Evolutionary conservation across 2,888 invertebrate genomes (phyloP), one percentile per base, ranked within the genome.

Genomic region (Prenolepis imparis): DNA sequence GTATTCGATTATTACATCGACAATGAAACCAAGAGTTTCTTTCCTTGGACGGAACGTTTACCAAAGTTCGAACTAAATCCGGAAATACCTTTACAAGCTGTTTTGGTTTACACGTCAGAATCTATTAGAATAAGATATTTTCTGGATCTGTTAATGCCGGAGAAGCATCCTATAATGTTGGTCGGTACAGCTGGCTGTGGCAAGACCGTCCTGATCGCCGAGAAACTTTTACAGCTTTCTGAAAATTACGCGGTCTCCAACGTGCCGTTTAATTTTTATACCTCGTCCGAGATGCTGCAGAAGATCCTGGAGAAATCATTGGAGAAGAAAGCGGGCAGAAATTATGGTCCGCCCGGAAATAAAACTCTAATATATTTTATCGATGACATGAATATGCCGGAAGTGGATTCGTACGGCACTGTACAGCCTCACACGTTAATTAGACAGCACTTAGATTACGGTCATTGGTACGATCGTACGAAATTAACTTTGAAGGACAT

Each of bases 341-440:
- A 99, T 95, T 99, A 97, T 92, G 99, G 99, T 0, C 99, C 99
- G 18, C 99, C 99, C 0, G 99, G 99, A 18, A 98, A 97, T 92
- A 98, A 99, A 95, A 98, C 97, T 0, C 95, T 99, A 61, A 97
- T 99, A 86, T 99, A 99, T 94, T 99, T 99, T 93, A 97, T 99
- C 84, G 99, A 99, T 93, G 99, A 99, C 92, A 97, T 99, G 97
- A 99, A 99, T 93, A 99, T 99, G 99, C 99, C 99, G 0, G 98
- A 98, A 96, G 98, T 98, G 28, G 97, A 97, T 93, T 94, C 96
- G 52, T 99, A 99, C 92, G 99, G 98, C 11, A 99, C 99, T 0
- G 99, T 99, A 0, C 99, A 99, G 94, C 99, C 99, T 0, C 99
- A 99, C 93, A 99, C 99, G 0, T 95, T 99, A 78, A 99, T 99